Evolutionary conservation across 2,888 invertebrate species (phyloP), one percentile per base, ranked within the genome.

Genomic region (Cepaea hortensis): DNA sequence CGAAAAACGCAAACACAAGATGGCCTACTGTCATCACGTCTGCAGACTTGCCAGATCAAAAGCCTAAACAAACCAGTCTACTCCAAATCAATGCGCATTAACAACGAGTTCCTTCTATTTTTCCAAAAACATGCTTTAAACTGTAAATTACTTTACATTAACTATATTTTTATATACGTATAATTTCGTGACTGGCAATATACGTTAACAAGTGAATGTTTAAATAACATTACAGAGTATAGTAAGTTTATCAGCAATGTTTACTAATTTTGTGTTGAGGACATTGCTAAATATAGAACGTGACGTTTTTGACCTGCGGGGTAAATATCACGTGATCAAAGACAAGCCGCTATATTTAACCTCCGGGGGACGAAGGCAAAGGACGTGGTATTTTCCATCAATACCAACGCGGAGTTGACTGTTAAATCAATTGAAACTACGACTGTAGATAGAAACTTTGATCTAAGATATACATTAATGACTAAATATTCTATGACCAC

Each of bases 1-100:
- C 70, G 68, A 70, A 46, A 81, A 48, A 20, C 4, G 7, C 4
- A 65, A 68, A 35, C 18, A 82, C 70, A 79, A 79, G 35, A 79
- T 79, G 79, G 79, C 79, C 79, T 79, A 50, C 70, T 81, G 70
- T 48, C 72, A 50, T 68, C 72, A 82, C 55, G 55, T 48, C 82
- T 81, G 13, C 35, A 46, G 62, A 20, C 15, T 50, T n/a, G 3
- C 0, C 0, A 68, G 23, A 18, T 3, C 11, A 73, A 72, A 55
- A 50, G 79, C 77, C 85, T 65, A 85, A 85, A 85, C 85, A 85
- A 85, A 85, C 79, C 85, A n/a, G 7, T 68, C 65, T 23, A 55
- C n/a, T 18, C 76, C 35, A 82, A 72, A 82, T 82, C 50, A 65
- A 9, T 84, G 46, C 84, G 84, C 84, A n/a, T 7, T 3, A 83